Base-by-base conservation (phyloP, 2,888 invertebrate species). In the Deilephila porcellus region DNA sequence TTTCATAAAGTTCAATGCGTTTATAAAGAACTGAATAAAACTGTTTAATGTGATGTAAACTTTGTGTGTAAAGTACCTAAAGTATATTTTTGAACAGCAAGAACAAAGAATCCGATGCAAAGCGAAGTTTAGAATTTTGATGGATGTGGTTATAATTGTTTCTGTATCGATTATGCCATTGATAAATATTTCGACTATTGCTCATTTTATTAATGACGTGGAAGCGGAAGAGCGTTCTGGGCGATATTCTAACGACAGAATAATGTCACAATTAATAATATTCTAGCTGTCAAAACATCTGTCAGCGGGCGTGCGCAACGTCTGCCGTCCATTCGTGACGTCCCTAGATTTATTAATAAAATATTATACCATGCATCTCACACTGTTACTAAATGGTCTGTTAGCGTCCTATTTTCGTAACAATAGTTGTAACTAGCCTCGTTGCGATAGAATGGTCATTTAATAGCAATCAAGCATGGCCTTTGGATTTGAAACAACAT, bases 141-240 rank as follows among this genome's bases (percentile, higher is more conserved):
- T 94, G 91, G 91, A 94, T 94, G 93, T 90, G 90, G 91, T 94
- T 94, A 94, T 94, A 94, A 94, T 94, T 94, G 94, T 94, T 94
- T 93, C 93, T 92, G 93, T 94, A 94, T 94, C 94, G 94, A 94
- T 94, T 94, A 94, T 94, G 94, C 93, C 94, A 94, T 93, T 94
- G 94, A 94, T 94, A 93, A 93, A 94, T 93, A 94, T 93, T 93
- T 91, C 91, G 91, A 92, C 93, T 91, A 94, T 94, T 92, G 91
- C 93, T 93, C 93, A 93, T 93, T 93, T 94, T 94, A 93, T 94
- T 93, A 94, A 94, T 94, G 93, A 94, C 88, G 85, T 93, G 90
- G 92, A 93, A 93, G 87, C 92, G 94, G 93, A 93, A 93, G 93
- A 93, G 86, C 88, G 83, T 87, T 87, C 86, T 86, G 87, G 85